phyloP scores from a whole-genome alignment of 2,113 vertebrate species.

The Lasiurus borealis region DNA sequence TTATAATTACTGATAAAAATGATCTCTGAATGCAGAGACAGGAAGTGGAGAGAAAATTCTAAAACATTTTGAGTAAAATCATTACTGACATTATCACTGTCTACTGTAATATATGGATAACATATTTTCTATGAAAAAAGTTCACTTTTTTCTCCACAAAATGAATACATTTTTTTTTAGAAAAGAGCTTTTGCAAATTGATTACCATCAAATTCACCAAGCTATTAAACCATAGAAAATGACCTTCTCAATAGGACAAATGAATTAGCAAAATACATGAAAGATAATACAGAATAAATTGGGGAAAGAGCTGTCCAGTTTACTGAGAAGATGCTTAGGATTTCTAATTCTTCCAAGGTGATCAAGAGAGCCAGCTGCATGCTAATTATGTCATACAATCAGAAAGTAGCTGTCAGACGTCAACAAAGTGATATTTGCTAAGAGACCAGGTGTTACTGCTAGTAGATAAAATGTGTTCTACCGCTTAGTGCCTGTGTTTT shows the following conservation, averaged over 20 bases:
- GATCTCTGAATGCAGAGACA: not conserved
- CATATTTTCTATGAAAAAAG: not conserved
- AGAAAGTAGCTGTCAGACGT: conserved; percentile 15
- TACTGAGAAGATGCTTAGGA: not conserved
- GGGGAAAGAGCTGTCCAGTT: not conserved
- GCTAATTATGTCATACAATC: not conserved
- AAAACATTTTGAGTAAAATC: not conserved
- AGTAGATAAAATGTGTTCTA: conserved; percentile 32
- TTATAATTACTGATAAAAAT: conserved; percentile 33
- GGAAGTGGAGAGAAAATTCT: not conserved
- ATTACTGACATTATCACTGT: not conserved
- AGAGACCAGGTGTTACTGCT: conserved; percentile 60
- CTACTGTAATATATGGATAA: not conserved
- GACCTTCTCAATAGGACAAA: not conserved
- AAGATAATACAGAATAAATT: not conserved
- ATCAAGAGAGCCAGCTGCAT: not conserved
- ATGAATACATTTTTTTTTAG: not conserved
- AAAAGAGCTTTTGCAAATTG: not conserved
- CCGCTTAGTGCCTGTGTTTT: conserved; percentile 61
- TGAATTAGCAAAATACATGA: not conserved
- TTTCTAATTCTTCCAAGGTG: not conserved
- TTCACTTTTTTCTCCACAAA: not conserved
- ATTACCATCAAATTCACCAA: conserved; percentile 12
- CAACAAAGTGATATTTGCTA: conserved; percentile 50
- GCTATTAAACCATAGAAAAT: not conserved